These are phyloP conservation scores for Mesorhabditis belari DNA, from an alignment of 2,888 invertebrate genomes.

Conservation along the genomic window DNA sequence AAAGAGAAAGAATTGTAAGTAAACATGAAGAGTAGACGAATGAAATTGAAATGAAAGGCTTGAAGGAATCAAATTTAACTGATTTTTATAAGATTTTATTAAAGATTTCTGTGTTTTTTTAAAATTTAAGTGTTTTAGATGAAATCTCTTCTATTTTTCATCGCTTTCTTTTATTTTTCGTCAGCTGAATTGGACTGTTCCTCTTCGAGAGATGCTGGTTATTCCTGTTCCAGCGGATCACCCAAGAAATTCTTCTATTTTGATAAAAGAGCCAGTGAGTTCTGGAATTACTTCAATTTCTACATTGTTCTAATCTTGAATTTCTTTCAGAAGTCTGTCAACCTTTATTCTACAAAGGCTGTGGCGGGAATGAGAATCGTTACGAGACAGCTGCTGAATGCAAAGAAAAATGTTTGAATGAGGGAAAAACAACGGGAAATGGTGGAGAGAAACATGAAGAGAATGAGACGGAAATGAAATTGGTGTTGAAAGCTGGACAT, in stretches of 20 bases:
- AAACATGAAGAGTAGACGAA: too few species aligned
- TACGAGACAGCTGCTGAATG: slow-evolving; percentile 27
- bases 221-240: not conserved
- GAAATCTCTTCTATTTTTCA: too few species aligned
- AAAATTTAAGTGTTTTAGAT: too few species aligned
- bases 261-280: not conserved
- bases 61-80: too few species aligned
- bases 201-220: not conserved
- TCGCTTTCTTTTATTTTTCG: not conserved
- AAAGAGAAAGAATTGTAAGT: too few species aligned
- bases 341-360: slow-evolving; percentile 45
- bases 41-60: too few species aligned
- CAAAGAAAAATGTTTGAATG: slow-evolving; percentile 7
- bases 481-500: slow-evolving; percentile 21
- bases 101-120: too few species aligned
- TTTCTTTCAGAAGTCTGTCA: slow-evolving; percentile 44
- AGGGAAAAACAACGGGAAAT: not conserved
- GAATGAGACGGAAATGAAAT: slow-evolving; percentile 9
- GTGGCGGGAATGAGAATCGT: slow-evolving; percentile 43
- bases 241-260: not conserved
- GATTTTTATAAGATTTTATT: too few species aligned
- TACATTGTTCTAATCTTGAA: not conserved
- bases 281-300: not conserved
- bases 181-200: not conserved
- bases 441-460: not conserved